Evolutionary conservation across 2,888 invertebrate species (phyloP).

Genomic region (Cataglyphis cursor): DNA sequence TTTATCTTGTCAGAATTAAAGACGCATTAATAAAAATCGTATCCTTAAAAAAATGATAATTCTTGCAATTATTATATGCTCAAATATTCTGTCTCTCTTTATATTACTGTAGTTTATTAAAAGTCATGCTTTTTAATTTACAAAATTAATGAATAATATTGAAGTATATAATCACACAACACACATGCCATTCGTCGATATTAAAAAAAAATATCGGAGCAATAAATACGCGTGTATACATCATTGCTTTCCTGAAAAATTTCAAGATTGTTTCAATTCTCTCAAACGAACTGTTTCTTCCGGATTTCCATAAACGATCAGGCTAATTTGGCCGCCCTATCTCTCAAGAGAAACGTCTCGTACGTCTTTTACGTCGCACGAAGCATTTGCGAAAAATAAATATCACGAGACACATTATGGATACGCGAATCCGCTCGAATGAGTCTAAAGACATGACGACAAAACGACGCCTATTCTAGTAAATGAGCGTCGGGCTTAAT

Average conservation of each 20-base stretch:
- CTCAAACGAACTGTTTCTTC: background rate
- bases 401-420: conserved; percentile 32
- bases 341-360: background rate
- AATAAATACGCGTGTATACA: background rate
- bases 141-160: conserved; percentile 18
- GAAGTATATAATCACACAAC: no score
- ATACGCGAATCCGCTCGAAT: conserved; percentile 36
- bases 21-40: background rate
- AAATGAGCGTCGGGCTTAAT: conserved; percentile 28
- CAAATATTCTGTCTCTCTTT: background rate
- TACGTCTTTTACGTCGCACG: conserved; percentile 8
- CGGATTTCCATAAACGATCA: conserved; percentile 26
- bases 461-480: conserved; percentile 19
- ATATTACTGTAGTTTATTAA: background rate
- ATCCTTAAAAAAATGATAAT: background rate
- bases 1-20: background rate
- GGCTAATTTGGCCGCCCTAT: background rate
- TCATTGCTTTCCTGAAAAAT: background rate
- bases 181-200: background rate
- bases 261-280: background rate
- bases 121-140: background rate
- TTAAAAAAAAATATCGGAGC: background rate
- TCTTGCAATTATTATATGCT: background rate
- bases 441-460: conserved; percentile 19
- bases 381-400: conserved; percentile 11